These are phyloP conservation scores for Takifugu rubripes DNA, from an alignment of 2,797 vertebrate species.

Conservation along the genomic window DNA sequence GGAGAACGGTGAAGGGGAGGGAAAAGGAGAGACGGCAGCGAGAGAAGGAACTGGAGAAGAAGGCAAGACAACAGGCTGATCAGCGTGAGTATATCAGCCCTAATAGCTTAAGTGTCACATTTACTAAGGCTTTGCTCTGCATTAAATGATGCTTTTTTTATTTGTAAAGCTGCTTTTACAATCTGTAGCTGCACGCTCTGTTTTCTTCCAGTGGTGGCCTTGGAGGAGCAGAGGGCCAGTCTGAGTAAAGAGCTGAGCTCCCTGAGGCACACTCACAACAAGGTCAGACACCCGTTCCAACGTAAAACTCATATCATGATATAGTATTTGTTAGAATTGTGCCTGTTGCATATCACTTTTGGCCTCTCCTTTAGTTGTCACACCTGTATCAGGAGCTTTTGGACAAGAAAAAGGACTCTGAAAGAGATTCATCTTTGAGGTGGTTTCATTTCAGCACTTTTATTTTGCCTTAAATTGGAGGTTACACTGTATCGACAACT, in stretches of 20 bases:
- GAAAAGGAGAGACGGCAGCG: constrained; percentile 74
- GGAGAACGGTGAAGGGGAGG: constrained; percentile 69
- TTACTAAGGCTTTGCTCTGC: neutral
- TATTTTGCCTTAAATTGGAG: neutral
- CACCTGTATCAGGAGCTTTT: constrained; percentile 68
- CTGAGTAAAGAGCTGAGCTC: constrained; percentile 70
- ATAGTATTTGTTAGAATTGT: neutral
- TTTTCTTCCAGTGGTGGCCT: constrained; percentile 69
- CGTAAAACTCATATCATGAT: neutral
- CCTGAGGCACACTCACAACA: constrained; percentile 71
- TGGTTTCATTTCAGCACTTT: constrained; percentile 22
- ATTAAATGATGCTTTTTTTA: neutral
- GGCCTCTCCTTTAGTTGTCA: constrained; percentile 58
- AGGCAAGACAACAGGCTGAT: constrained; percentile 79
- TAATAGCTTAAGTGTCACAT: neutral
- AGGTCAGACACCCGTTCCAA: constrained; percentile 58
- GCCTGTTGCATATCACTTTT: neutral
- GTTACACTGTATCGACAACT: too few relatives aligned
- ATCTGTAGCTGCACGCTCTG: neutral
- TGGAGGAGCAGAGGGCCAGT: constrained; percentile 76
- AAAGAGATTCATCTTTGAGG: constrained; percentile 75
- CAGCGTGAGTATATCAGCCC: constrained; percentile 65
- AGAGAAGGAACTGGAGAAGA: constrained; percentile 75
- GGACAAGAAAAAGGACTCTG: constrained; percentile 74
- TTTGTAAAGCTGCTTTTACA: neutral